A percentile compares a stretch with the other conserved stretches of the same genome.
phyloP scores from a whole-genome alignment of 2,113 vertebrate species.

The Entosphenus tridentatus region DNA sequence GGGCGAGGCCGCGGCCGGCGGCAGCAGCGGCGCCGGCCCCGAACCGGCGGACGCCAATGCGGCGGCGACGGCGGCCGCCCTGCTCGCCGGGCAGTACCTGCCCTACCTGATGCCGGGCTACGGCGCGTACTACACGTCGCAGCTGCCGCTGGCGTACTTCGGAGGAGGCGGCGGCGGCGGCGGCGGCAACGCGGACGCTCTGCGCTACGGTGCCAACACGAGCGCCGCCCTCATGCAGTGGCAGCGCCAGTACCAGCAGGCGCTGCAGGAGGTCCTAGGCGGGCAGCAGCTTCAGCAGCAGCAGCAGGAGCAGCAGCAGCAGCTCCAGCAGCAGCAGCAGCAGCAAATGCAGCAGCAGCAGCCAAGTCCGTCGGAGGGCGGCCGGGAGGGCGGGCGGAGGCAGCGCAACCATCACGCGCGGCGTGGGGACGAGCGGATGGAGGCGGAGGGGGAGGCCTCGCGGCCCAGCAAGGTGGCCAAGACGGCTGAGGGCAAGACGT shows the following conservation, averaged over 20 bases:
- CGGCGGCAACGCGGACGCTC: not conserved
- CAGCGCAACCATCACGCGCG: not conserved
- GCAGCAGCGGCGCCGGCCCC: too few species aligned
- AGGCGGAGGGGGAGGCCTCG: not conserved
- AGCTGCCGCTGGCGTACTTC: constrained; percentile 6
- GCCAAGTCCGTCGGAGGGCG: not conserved
- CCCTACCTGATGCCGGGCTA: not conserved
- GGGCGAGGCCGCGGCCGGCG: too few species aligned
- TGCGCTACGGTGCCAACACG: not conserved
- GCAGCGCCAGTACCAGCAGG: constrained; percentile 3
- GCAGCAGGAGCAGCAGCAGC: not conserved
- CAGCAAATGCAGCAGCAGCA: not conserved
- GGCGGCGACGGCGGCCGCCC: not conserved
- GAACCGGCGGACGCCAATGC: not conserved
- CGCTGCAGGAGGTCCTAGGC: not conserved
- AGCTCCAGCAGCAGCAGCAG: not conserved
- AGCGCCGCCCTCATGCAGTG: not conserved
- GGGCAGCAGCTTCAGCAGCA: constrained; percentile 3
- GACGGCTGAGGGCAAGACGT: not conserved
- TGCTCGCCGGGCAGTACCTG: not conserved
- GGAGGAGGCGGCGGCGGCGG: not conserved
- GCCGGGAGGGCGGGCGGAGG: not conserved
- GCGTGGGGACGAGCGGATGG: not conserved
- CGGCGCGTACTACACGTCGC: not conserved
- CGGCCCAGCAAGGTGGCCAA: not conserved